A percentile compares a stretch with the other conserved stretches of the same genome.
Evolutionary conservation across 2,113 vertebrate genomes (phyloP).

Genomic region (Pseudonaja textilis): DNA sequence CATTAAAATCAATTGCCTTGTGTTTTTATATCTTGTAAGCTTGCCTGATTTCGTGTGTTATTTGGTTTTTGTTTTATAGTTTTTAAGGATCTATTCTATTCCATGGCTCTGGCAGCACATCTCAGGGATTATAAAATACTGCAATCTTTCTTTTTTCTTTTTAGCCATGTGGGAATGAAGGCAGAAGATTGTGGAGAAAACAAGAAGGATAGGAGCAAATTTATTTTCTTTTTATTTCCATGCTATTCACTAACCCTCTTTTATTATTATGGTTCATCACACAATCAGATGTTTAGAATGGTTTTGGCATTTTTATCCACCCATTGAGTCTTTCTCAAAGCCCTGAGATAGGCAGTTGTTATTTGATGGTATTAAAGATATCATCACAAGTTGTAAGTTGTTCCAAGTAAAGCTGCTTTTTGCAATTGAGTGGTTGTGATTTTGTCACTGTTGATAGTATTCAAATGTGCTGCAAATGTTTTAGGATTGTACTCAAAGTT

Average conservation of each 20-base stretch:
- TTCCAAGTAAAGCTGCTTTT: background rate
- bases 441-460: background rate
- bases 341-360: background rate
- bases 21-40: background rate
- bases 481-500: background rate
- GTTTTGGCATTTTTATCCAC: background rate
- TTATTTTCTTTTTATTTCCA: background rate
- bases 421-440: too few species aligned
- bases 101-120: background rate
- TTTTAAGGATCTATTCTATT: background rate
- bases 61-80: background rate
- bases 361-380: background rate
- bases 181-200: background rate
- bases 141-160: background rate
- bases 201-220: background rate
- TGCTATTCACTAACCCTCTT: background rate
- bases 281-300: background rate
- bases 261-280: background rate
- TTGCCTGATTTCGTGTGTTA: background rate
- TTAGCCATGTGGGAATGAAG: background rate
- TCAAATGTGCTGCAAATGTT: background rate
- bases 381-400: background rate
- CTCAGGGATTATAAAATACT: background rate
- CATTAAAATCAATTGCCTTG: background rate
- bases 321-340: background rate